A percentile compares a stretch with the other conserved stretches of the same genome.
These are phyloP conservation scores for Cromileptes altivelis DNA, from an alignment of 2,113 vertebrate genomes.

Conservation along the genomic window DNA sequence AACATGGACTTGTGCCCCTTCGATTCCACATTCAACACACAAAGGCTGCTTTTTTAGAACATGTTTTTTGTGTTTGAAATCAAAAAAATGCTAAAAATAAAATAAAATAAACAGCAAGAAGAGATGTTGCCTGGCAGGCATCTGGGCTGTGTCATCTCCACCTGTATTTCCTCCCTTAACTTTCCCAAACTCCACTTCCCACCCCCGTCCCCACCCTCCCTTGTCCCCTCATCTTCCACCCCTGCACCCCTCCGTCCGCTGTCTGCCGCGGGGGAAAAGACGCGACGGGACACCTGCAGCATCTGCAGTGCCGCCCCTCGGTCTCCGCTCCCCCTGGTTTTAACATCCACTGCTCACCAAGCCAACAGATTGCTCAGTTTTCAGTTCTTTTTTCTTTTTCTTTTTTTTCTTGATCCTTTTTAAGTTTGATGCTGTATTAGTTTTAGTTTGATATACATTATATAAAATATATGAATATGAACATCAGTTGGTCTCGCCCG, in stretches of 20 bases:
- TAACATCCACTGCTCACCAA: slow-evolving; percentile 66
- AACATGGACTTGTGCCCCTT: slow-evolving; percentile 53
- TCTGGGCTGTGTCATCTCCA: slow-evolving; percentile 68
- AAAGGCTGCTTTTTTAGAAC: slow-evolving; percentile 80
- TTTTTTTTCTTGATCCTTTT: slow-evolving; percentile 77
- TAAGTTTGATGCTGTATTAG: slow-evolving; percentile 87
- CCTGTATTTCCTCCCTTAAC: slow-evolving; percentile 48
- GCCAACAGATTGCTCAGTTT: slow-evolving; percentile 65
- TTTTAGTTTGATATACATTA: slow-evolving; percentile 88
- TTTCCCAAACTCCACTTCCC: slow-evolving; percentile 4
- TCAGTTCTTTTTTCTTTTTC: slow-evolving; percentile 35
- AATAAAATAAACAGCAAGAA: slow-evolving; percentile 59
- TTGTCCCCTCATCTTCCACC: slow-evolving; percentile 1
- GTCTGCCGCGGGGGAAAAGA: slow-evolving; percentile 22
- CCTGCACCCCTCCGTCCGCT: slow-evolving; percentile 27
- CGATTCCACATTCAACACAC: slow-evolving; percentile 64
- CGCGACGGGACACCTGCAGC: slow-evolving; percentile 21
- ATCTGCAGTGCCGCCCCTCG: slow-evolving; percentile 27
- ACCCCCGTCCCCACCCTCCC: not conserved
- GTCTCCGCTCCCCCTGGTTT: slow-evolving; percentile 57
- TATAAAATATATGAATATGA: slow-evolving; percentile 86
- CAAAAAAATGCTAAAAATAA: slow-evolving; percentile 54
- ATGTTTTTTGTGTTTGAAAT: slow-evolving; percentile 82
- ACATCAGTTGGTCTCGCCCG: slow-evolving; percentile 78
- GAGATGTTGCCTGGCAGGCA: slow-evolving; percentile 67